A percentile compares a stretch with the other conserved stretches of the same genome.
These are phyloP conservation scores for Trichopria drosophilae DNA, from an alignment of 2,888 invertebrate genomes.

Conservation along the genomic window DNA sequence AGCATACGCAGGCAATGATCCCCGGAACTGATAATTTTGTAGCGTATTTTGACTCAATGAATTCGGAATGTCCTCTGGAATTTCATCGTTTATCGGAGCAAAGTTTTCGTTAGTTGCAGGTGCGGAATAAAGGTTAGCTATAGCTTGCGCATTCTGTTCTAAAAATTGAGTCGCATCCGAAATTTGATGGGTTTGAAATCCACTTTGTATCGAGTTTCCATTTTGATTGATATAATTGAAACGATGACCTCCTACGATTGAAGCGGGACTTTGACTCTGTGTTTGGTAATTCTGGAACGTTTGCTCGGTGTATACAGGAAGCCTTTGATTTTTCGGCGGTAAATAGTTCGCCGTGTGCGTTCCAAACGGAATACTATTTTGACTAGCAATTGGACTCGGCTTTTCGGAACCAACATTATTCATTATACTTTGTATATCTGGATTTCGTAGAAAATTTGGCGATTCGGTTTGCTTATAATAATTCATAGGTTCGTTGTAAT, in stretches of 20 bases:
- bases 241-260: too few species aligned
- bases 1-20: slow-evolving; percentile 47
- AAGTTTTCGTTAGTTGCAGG: slow-evolving; percentile 47
- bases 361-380: slow-evolving; percentile 52
- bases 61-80: too few species aligned
- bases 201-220: slow-evolving; percentile 36
- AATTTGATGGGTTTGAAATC: slow-evolving; percentile 40
- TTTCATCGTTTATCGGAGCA: slow-evolving; percentile 45
- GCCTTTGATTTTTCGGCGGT: slow-evolving; percentile 53
- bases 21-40: slow-evolving; percentile 32
- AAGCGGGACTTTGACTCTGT: slow-evolving; percentile 6
- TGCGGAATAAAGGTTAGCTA: slow-evolving; percentile 50
- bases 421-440: slow-evolving; percentile 44
- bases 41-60: slow-evolving; percentile 22
- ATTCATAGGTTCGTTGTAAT: slow-evolving; percentile 13
- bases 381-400: slow-evolving; percentile 50
- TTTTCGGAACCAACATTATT: slow-evolving; percentile 43
- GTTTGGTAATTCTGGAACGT: slow-evolving; percentile 8
- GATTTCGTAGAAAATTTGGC: slow-evolving; percentile 33
- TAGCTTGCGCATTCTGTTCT: slow-evolving; percentile 51
- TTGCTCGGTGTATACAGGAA: slow-evolving; percentile 42
- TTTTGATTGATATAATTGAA: slow-evolving; percentile 8
- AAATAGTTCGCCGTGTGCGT: slow-evolving; percentile 51
- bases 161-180: slow-evolving; percentile 53
- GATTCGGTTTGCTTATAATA: slow-evolving; percentile 10